Percentiles rank a stretch among this genome's conserved stretches.
phyloP scores from a whole-genome alignment of 2,888 invertebrate genomes.

The Diplolepis rosae region DNA sequence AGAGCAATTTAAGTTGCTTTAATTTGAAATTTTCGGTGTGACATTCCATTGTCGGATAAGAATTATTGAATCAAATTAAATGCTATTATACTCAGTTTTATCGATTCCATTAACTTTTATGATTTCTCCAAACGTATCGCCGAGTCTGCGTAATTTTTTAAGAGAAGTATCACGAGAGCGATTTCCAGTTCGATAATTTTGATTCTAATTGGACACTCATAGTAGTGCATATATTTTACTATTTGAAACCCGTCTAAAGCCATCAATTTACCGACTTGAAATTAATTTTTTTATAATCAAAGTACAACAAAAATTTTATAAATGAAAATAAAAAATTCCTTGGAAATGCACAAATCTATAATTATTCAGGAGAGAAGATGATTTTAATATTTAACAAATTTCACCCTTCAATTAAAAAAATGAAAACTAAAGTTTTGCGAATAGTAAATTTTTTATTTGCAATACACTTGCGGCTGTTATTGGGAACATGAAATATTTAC shows the following conservation, averaged over 20 bases:
- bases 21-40: background rate
- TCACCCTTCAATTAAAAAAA: too few species aligned
- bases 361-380: too few species aligned
- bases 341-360: too few species aligned
- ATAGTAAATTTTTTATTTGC: too few species aligned
- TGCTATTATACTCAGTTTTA: background rate
- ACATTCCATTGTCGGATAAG: background rate
- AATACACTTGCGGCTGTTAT: background rate
- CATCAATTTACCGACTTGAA: too few species aligned
- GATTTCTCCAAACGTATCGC: background rate
- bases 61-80: background rate
- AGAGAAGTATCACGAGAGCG: background rate
- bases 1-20: background rate
- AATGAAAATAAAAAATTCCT: too few species aligned
- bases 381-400: too few species aligned
- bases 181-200: conserved; percentile 9
- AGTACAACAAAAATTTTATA: too few species aligned
- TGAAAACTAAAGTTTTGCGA: too few species aligned
- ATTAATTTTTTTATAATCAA: too few species aligned
- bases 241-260: too few species aligned
- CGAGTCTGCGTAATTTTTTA: background rate
- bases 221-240: too few species aligned
- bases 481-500: background rate
- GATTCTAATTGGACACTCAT: conserved; percentile 18
- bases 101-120: conserved; percentile 14